phyloP scores from a whole-genome alignment of 35 echinoderm and acorn worm species.

The Chiridota heheva region DNA sequence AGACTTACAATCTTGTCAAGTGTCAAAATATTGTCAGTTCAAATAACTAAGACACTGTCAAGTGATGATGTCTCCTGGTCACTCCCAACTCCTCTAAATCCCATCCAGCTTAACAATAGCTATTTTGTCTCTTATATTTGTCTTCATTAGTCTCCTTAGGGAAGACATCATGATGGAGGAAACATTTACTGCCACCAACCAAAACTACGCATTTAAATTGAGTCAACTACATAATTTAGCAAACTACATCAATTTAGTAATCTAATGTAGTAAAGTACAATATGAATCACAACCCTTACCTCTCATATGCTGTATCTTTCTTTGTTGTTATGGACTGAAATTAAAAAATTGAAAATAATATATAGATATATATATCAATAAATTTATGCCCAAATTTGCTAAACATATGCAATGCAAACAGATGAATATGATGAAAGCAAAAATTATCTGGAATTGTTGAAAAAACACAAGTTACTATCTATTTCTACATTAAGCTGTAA shows the following conservation, averaged over 20 bases:
- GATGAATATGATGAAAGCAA: not conserved
- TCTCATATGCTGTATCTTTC: slow-evolving; percentile 64
- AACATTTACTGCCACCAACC: not conserved
- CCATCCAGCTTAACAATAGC: too few relatives aligned
- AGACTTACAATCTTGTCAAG: too few relatives aligned
- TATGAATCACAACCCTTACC: too few relatives aligned
- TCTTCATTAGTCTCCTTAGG: too few relatives aligned
- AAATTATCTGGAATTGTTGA: slow-evolving; percentile 1
- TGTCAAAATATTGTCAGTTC: too few relatives aligned
- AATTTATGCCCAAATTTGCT: not conserved
- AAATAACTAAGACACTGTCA: too few relatives aligned
- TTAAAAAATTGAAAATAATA: slow-evolving; percentile 17
- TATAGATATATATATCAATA: not conserved
- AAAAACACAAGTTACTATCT: not conserved
- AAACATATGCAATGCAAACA: not conserved
- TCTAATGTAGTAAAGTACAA: too few relatives aligned
- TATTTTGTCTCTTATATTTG: too few relatives aligned
- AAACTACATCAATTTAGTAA: not conserved
- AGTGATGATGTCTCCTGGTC: too few relatives aligned
- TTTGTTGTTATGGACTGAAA: slow-evolving; percentile 42
- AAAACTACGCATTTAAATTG: not conserved
- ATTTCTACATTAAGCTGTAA: not conserved
- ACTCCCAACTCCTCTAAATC: too few relatives aligned
- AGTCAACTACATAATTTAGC: not conserved
- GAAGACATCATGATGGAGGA: too few relatives aligned